Base-by-base conservation (phyloP, 2,797 vertebrate species). In the Trematomus bernacchii region DNA sequence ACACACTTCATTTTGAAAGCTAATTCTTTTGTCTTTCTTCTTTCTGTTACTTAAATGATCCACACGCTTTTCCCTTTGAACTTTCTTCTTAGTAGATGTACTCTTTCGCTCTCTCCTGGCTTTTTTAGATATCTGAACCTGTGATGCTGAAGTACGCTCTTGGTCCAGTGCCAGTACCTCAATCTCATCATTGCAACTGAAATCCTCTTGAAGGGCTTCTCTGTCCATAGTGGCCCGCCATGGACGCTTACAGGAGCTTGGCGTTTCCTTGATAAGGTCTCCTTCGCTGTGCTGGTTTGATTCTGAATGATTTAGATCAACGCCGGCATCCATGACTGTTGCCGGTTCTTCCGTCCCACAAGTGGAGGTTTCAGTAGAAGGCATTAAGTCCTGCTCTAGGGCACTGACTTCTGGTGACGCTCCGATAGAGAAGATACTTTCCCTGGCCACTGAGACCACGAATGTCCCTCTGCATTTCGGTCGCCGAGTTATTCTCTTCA, bases 391-490 rank as follows among this genome's bases (percentile, higher is more conserved):
- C 21, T 21, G 60, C n/a, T 65, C 77, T 37, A 2, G 16, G 1
- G 13, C 2, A 2, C 30, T 10, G 0, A 12, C 14, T 16, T 79
- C 76, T 19, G 59, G 3, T 19, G 81, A 55, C 2, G 10, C 51
- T 44, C 21, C 23, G n/a, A 57, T 62, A 8, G n/a, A n/a, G 4
- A 57, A 51, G 16, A 40, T 7, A 37, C 53, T n/a, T 0, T 77
- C 67, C 13, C 11, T 8, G 18, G 0, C 42, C n/a, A 71, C 33
- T 4, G 90, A 84, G 47, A 93, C 16, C 8, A 90, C 71, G 84
- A 91, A 93, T 0, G 89, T 92, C n/a, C 50, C 54, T 73, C 92
- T 91, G 79, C 83, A 85, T 79, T 61, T 87, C 15, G 75, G 21
- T 60, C 58, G 84, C 15, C 16, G 71, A 27, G 10, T 37, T 55